These are phyloP conservation scores for Rhyacichthys aspro DNA, from an alignment of 2,797 vertebrate species.

Conservation along the genomic window DNA sequence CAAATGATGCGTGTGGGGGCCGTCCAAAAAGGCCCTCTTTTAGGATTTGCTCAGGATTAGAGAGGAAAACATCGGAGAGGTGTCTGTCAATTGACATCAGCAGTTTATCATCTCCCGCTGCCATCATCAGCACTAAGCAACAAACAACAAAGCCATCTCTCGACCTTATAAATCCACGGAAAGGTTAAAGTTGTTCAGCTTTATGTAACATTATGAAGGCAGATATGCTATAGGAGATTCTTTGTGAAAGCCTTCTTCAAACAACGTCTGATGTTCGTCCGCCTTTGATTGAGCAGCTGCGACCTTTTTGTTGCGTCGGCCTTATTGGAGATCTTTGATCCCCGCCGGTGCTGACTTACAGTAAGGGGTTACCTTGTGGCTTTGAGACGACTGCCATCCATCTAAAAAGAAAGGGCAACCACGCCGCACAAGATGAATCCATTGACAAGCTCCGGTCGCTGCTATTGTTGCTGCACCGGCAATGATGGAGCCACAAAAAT, in stretches of 20 bases:
- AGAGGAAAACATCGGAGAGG: conserved; percentile 52
- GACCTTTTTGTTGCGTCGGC: conserved; percentile 44
- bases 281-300: conserved; percentile 45
- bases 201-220: conserved; percentile 15
- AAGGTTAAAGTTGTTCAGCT: conserved; percentile 22
- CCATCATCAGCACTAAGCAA: conserved; percentile 20
- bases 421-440: conserved; percentile 27
- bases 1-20: conserved; percentile 51
- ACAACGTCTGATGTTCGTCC: conserved; percentile 36
- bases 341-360: conserved; percentile 13
- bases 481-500: conserved; percentile 53
- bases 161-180: conserved; percentile 22
- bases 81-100: conserved; percentile 63
- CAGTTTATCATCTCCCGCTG: conserved; percentile 40
- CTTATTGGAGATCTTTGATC: conserved; percentile 59
- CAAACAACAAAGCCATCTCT: conserved; percentile 9
- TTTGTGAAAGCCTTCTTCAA: conserved; percentile 39
- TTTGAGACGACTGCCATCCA: conserved; percentile 11
- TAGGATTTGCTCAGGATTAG: conserved; percentile 62
- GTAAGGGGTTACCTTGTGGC: conserved; percentile 30
- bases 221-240: conserved; percentile 12
- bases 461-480: conserved; percentile 31
- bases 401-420: conserved; percentile 45
- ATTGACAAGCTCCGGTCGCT: conserved; percentile 9
- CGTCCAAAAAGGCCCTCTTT: conserved; percentile 58